Base-by-base conservation (phyloP, 2,888 invertebrate species). In the Dasysyrphus albostriatus region DNA sequence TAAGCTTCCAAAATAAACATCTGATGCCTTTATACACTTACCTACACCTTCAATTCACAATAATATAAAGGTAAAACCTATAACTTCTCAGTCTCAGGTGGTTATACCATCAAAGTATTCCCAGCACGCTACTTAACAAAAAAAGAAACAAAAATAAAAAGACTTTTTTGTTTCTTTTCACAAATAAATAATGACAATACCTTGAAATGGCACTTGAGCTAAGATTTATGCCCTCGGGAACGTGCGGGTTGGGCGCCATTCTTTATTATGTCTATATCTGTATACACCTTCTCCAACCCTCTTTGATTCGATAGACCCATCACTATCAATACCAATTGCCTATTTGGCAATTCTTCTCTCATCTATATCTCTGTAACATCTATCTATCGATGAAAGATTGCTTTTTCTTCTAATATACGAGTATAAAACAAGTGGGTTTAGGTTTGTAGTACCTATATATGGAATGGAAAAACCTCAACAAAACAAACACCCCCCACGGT, bases 331-430 rank as follows among this genome's bases (percentile, higher is more conserved):
- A 83, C 72, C 87, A 83, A 87, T 87, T 87, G 87, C 78, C 83
- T 87, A 54, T 75, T 87, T 87, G 83, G 87, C 79, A 87, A 87
- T 87, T 87, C 83, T 83, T 79, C 83, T 87, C 83, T 79, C 78
- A 78, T 85, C 69, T 69, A 51, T 58, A 42, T 37, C 61, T 78
- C 39, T 83, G 58, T 32, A 72, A 34, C 58, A 34, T 87, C 78
- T 87, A 70, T 79, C 75, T 81, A 83, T 87, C 67, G 87, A 87
- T 87, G 87, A 87, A 82, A 87, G 69, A 87, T 87, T 78, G 75
- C 83, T 70, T 72, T 79, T 65, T 73, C 63, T n/a, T 56, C 47
- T 58, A 58, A 19, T 63, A 65, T 24, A 24, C 6, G 24, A 14
- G 19, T 1, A 34, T 10, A 19, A 3, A 24, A 24, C 24, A 24